Percentiles rank a stretch among this genome's conserved stretches.
Evolutionary conservation across 2,113 vertebrate genomes (phyloP).

Genomic region (Panthera leo): DNA sequence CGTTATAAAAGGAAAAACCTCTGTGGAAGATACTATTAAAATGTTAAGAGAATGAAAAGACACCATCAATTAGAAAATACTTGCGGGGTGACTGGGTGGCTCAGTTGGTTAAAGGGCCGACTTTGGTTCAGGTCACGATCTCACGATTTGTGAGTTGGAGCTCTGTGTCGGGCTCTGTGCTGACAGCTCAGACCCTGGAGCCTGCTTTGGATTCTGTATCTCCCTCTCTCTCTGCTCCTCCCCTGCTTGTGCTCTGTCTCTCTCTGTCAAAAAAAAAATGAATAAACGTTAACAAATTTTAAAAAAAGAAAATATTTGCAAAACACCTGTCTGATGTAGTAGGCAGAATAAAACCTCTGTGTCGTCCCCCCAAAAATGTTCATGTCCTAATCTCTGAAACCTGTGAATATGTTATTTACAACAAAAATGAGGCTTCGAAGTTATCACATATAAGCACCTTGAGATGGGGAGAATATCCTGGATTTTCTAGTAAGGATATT

Average conservation of each 20-base stretch:
- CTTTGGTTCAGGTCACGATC: too few relatives aligned
- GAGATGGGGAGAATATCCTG: not conserved
- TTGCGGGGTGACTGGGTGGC: too few relatives aligned
- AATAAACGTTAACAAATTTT: too few relatives aligned
- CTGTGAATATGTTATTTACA: not conserved
- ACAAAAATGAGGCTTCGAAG: not conserved
- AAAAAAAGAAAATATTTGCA: not conserved
- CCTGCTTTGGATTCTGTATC: too few relatives aligned
- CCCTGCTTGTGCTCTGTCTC: too few relatives aligned
- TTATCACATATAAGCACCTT: not conserved
- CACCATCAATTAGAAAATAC: not conserved
- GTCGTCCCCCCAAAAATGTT: not conserved
- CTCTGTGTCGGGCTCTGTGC: too few relatives aligned
- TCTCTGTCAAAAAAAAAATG: too few relatives aligned
- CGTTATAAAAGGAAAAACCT: not conserved
- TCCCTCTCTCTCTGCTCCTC: too few relatives aligned
- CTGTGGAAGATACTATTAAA: not conserved
- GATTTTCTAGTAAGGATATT: not conserved
- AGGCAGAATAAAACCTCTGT: not conserved
- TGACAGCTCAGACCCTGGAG: too few relatives aligned
- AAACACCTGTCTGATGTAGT: not conserved
- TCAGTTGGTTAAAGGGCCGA: too few relatives aligned
- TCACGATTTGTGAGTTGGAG: too few relatives aligned
- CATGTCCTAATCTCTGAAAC: not conserved
- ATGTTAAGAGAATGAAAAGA: not conserved